A percentile compares a stretch with the other conserved stretches of the same genome.
Conservation (phyloP, 2,113 vertebrate species). For the Panthera leo region DNA sequence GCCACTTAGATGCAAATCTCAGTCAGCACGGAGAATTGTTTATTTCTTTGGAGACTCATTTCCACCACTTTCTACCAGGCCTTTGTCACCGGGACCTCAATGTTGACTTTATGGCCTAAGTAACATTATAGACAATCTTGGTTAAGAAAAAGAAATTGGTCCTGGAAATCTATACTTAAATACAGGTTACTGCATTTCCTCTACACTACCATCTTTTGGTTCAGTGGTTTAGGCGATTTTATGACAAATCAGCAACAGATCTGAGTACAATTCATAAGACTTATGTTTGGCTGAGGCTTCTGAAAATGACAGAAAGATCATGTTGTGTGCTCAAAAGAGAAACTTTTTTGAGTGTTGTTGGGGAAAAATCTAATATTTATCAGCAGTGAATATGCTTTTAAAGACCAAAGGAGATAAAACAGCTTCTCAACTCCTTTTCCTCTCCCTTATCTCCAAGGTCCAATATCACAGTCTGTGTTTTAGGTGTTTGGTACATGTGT, state of each 20-base stretch:
- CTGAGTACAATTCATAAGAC: not conserved
- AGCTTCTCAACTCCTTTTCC: not conserved
- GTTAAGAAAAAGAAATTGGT: not conserved
- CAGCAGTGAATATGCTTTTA: not conserved
- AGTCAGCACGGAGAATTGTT: not conserved
- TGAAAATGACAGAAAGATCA: not conserved
- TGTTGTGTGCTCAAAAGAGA: not conserved
- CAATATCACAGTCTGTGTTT: not conserved
- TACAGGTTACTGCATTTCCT: not conserved
- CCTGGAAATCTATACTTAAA: not conserved
- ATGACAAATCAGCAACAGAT: not conserved
- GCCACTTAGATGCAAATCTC: not conserved
- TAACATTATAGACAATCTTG: not conserved
- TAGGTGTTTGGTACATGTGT: not conserved
- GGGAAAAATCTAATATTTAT: not conserved
- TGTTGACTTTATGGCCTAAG: conserved; percentile 25
- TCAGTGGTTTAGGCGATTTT: not conserved
- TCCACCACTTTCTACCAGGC: not conserved
- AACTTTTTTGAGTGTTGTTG: not conserved
- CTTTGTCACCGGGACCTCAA: not conserved
- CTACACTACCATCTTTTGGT: not conserved
- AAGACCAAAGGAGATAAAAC: not conserved
- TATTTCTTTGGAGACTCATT: conserved; percentile 34
- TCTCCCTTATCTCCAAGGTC: not conserved
- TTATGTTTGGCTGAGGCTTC: not conserved